Percentiles rank a stretch among this genome's conserved stretches.
Conservation (phyloP, 1,140 invertebrate genomes). For the Oreohelix idahoensis region DNA sequence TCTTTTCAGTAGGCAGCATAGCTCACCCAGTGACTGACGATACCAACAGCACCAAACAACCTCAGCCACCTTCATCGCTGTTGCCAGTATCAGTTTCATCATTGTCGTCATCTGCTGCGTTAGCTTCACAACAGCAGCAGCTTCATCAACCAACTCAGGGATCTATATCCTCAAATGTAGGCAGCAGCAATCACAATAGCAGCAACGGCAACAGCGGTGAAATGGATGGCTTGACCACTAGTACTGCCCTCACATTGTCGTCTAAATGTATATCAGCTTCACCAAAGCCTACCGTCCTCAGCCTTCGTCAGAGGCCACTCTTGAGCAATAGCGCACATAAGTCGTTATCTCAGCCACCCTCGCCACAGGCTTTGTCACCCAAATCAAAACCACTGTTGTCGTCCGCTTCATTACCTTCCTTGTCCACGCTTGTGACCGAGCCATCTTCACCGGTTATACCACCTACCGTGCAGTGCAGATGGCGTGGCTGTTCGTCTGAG, state of each 20-base stretch:
- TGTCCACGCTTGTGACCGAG: constrained; percentile 20
- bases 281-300: constrained; percentile 26
- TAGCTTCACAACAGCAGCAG: neutral
- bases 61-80: constrained; percentile 28
- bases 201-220: constrained; percentile 18
- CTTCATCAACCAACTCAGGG: constrained; percentile 25
- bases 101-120: constrained; percentile 1
- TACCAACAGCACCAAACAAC: neutral
- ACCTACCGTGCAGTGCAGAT: constrained; percentile 78
- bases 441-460: constrained; percentile 16
- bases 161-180: constrained; percentile 1
- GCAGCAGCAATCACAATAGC: constrained; percentile 19
- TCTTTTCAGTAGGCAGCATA: neutral
- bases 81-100: neutral
- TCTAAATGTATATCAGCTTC: constrained; percentile 13
- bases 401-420: constrained; percentile 1
- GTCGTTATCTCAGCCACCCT: constrained; percentile 20
- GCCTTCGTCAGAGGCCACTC: constrained; percentile 21
- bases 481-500: constrained; percentile 84
- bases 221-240: neutral
- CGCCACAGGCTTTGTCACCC: neutral
- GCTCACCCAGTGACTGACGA: constrained; percentile 5
- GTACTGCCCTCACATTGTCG: neutral
- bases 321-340: neutral
- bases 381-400: neutral